phyloP scores from a whole-genome alignment of 2,888 invertebrate species.

The Lasioglossum morio region DNA sequence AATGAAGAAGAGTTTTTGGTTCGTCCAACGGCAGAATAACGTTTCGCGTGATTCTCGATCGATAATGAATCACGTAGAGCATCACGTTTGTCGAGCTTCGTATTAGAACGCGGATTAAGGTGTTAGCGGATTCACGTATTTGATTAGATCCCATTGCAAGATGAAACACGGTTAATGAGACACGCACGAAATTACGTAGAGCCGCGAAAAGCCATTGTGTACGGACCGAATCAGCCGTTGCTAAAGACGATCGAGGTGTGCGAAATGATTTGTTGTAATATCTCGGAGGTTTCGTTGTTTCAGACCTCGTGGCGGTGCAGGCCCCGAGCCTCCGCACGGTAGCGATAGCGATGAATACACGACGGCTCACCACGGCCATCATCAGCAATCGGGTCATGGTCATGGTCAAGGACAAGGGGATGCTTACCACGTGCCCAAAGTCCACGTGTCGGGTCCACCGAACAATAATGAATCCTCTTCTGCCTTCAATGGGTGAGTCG shows the following conservation, averaged over 20 bases:
- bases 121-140: constrained; percentile 16
- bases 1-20: not conserved
- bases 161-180: not conserved
- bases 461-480: constrained; percentile 76
- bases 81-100: not conserved
- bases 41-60: not conserved
- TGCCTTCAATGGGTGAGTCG: constrained; percentile 79
- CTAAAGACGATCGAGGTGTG: not conserved
- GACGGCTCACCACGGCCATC: constrained; percentile 71
- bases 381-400: constrained; percentile 69
- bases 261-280: constrained; percentile 7
- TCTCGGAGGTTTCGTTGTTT: constrained; percentile 45
- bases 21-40: not conserved
- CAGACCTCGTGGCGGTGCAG: constrained; percentile 82
- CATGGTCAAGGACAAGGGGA: constrained; percentile 74
- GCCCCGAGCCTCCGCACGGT: constrained; percentile 80
- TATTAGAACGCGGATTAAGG: not conserved
- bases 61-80: not conserved
- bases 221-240: not conserved
- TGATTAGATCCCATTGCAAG: not conserved
- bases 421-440: constrained; percentile 78
- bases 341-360: constrained; percentile 83
- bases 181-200: not conserved
- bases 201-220: not conserved
- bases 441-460: constrained; percentile 81